Percentiles rank a stretch among this genome's conserved stretches.
Conservation (phyloP, 2,113 vertebrate species). For the Paratilapia polleni region DNA sequence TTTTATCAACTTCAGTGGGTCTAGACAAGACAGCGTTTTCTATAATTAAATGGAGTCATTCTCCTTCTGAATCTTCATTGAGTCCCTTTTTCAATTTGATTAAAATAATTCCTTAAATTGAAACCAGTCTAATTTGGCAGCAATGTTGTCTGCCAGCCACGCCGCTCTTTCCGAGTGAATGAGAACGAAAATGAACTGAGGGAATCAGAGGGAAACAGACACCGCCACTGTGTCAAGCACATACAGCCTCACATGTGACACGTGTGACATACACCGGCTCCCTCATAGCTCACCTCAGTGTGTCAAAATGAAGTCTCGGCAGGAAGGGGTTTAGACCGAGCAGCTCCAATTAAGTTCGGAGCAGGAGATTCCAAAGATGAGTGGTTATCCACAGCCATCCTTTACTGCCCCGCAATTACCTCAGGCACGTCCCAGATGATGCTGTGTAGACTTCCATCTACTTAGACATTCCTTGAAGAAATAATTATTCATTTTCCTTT, state of each 20-base stretch:
- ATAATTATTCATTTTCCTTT: conserved; percentile 65
- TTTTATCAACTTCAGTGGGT: conserved; percentile 48
- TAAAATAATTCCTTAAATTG: conserved; percentile 70
- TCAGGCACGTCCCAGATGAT: conserved; percentile 44
- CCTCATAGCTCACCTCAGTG: not conserved
- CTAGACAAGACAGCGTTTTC: conserved; percentile 28
- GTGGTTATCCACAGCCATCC: conserved; percentile 44
- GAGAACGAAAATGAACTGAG: conserved; percentile 36
- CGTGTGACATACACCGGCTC: not conserved
- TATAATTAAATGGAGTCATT: conserved; percentile 60
- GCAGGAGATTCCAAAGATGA: conserved; percentile 52
- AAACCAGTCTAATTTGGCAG: conserved; percentile 52
- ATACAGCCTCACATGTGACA: not conserved
- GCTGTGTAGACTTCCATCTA: conserved; percentile 46
- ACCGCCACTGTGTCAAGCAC: not conserved
- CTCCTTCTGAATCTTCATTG: conserved; percentile 36
- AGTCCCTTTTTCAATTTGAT: conserved; percentile 53
- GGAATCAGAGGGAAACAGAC: conserved; percentile 3
- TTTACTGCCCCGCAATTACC: conserved; percentile 44
- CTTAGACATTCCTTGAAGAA: conserved; percentile 65
- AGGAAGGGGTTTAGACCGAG: conserved; percentile 57
- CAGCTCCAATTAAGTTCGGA: conserved; percentile 65
- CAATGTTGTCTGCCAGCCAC: conserved; percentile 1
- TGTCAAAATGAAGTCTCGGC: not conserved
- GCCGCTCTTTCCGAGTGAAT: conserved; percentile 19